These are phyloP conservation scores for Colinus virginianus DNA, from an alignment of 2,113 vertebrate genomes.

Conservation along the genomic window DNA sequence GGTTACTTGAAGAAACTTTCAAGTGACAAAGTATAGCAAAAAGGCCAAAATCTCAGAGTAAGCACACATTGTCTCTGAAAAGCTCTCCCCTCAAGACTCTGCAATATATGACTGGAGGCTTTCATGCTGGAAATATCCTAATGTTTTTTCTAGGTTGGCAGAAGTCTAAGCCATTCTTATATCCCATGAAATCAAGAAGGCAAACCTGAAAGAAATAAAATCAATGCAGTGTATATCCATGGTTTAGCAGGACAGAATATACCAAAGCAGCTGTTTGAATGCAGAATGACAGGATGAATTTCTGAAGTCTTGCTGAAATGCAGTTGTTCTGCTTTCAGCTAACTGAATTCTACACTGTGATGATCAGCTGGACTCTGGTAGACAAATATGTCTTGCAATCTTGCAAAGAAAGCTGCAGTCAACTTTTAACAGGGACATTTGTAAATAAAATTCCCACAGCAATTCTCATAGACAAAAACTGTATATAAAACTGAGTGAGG, in stretches of 20 bases:
- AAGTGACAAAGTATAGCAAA: neutral
- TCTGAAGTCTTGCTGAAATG: neutral
- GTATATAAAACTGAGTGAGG: neutral
- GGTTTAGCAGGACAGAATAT: neutral
- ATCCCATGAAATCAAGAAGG: conserved; percentile 31
- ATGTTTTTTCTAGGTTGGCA: neutral
- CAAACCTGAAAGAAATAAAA: conserved; percentile 6
- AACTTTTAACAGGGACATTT: neutral
- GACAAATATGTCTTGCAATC: neutral
- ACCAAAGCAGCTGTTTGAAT: neutral
- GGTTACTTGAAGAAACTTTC: neutral
- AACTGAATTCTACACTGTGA: neutral
- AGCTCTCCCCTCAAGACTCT: neutral
- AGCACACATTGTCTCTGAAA: neutral
- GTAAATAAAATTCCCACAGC: conserved; percentile 13
- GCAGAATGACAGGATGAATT: neutral
- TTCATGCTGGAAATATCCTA: conserved; percentile 14
- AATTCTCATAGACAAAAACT: neutral
- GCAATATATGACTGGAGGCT: neutral
- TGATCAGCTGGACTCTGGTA: neutral
- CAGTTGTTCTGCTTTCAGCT: neutral
- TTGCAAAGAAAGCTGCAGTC: neutral
- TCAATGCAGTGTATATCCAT: neutral
- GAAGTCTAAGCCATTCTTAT: conserved; percentile 33
- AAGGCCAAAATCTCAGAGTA: neutral